A percentile compares a stretch with the other conserved stretches of the same genome.
Evolutionary conservation across 2,113 vertebrate genomes (phyloP).

Genomic region (Prunella fulvescens): DNA sequence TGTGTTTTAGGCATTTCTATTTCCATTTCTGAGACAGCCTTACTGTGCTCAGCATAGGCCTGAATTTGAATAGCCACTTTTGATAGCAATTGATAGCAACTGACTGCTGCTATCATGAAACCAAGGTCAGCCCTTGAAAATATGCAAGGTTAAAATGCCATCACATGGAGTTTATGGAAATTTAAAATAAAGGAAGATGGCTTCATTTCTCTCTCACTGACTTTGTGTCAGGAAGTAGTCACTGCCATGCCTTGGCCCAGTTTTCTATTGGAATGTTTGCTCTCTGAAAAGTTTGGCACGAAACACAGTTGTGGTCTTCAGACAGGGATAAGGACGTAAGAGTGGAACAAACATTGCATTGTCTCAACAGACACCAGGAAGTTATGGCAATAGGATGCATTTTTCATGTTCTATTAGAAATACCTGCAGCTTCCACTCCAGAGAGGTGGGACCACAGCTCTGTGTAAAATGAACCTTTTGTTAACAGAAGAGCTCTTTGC

Average conservation of each 20-base stretch:
- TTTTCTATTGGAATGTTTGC: background rate
- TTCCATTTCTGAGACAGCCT: background rate
- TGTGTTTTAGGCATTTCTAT: background rate
- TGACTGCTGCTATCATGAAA: background rate
- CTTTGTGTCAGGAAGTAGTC: background rate
- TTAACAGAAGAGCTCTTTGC: background rate
- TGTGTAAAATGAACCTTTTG: background rate
- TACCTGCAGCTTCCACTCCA: background rate
- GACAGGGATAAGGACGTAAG: background rate
- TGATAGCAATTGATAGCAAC: too few species aligned
- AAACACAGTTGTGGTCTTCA: rapidly evolving
- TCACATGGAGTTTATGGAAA: background rate
- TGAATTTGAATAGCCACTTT: too few species aligned
- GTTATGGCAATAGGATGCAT: background rate
- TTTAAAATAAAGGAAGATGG: background rate
- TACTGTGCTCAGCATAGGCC: background rate
- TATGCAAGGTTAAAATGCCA: background rate
- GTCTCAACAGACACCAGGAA: background rate
- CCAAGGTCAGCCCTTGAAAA: background rate
- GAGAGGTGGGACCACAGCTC: background rate
- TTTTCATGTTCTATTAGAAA: background rate
- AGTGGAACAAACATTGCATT: background rate
- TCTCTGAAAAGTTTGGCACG: background rate
- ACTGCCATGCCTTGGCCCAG: background rate
- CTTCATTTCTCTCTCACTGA: background rate